phyloP scores from a whole-genome alignment of 2,797 vertebrate species.

The Synaphobranchus kaupii region DNA sequence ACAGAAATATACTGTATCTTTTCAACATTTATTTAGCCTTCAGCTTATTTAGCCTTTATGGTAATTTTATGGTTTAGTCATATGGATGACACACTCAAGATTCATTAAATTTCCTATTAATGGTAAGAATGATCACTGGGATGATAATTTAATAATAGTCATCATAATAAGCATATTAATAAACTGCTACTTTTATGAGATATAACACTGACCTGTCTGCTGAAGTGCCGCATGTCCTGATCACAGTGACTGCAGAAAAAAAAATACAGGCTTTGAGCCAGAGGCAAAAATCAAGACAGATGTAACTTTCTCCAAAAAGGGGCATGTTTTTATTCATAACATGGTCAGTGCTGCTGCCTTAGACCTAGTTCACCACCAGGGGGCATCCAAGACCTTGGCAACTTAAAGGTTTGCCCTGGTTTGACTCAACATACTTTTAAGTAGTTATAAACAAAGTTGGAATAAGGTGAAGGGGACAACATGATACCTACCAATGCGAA shows the following conservation, averaged over 20 bases:
- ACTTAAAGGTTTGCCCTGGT: not conserved
- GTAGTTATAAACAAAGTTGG: not conserved
- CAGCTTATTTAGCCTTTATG: not conserved
- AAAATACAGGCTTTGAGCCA: slow-evolving; percentile 27
- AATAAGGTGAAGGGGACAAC: not conserved
- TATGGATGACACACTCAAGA: not conserved
- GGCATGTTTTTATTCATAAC: not conserved
- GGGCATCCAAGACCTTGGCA: slow-evolving; percentile 48
- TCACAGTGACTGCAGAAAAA: slow-evolving; percentile 63
- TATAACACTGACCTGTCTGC: slow-evolving; percentile 67
- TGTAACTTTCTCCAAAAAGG: not conserved
- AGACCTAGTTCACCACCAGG: slow-evolving; percentile 52
- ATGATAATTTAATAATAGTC: too few species aligned
- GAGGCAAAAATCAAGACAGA: slow-evolving; percentile 10
- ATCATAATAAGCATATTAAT: too few species aligned
- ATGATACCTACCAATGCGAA: not conserved
- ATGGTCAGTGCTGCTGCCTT: not conserved
- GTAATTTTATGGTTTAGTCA: not conserved
- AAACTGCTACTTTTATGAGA: not conserved
- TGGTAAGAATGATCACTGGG: too few species aligned
- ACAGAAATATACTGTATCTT: not conserved
- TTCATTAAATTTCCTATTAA: not conserved
- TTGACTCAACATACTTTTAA: not conserved
- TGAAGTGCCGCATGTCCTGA: slow-evolving; percentile 54
- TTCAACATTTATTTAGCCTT: not conserved